Evolutionary conservation across 1,140 invertebrate species (phyloP).

Genomic region (Drosophila malerkotliana): DNA sequence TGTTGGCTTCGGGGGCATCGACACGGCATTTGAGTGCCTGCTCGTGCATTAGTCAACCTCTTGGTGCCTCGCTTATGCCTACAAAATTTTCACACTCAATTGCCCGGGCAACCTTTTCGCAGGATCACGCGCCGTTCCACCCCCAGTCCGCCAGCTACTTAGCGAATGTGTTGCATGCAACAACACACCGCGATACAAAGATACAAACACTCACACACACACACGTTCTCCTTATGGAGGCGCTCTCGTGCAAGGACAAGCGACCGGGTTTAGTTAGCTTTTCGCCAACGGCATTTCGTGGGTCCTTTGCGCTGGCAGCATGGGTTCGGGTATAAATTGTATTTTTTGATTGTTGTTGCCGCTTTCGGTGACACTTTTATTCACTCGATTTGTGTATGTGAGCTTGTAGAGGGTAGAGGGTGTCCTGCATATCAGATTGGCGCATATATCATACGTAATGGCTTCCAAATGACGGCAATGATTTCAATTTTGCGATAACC

Average conservation of each 20-base stretch:
- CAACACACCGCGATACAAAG: conserved; percentile 38
- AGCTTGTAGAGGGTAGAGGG: conserved; percentile 16
- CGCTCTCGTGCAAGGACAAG: conserved; percentile 40
- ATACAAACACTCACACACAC: conserved; percentile 8
- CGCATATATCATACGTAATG: conserved; percentile 78
- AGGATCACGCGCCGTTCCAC: conserved; percentile 69
- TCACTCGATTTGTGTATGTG: conserved; percentile 48
- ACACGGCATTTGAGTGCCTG: conserved; percentile 77
- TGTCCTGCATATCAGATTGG: conserved; percentile 75
- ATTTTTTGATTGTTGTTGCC: conserved; percentile 67
- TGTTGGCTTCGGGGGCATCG: conserved; percentile 19
- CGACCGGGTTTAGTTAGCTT: conserved; percentile 59
- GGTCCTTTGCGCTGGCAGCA: conserved; percentile 42
- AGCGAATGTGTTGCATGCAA: conserved; percentile 75
- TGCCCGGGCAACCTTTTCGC: conserved; percentile 79
- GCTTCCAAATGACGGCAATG: conserved; percentile 78
- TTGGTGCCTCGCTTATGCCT: conserved; percentile 49
- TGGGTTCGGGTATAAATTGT: conserved; percentile 67
- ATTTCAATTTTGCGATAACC: conserved; percentile 73
- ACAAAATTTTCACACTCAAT: conserved; percentile 80
- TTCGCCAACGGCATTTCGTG: conserved; percentile 45
- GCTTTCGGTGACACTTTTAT: conserved; percentile 76
- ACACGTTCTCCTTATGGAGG: not conserved
- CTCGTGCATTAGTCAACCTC: conserved; percentile 76
- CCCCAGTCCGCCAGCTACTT: conserved; percentile 64